phyloP scores from a whole-genome alignment of 2,797 vertebrate genomes.

The Crax fasciolata region DNA sequence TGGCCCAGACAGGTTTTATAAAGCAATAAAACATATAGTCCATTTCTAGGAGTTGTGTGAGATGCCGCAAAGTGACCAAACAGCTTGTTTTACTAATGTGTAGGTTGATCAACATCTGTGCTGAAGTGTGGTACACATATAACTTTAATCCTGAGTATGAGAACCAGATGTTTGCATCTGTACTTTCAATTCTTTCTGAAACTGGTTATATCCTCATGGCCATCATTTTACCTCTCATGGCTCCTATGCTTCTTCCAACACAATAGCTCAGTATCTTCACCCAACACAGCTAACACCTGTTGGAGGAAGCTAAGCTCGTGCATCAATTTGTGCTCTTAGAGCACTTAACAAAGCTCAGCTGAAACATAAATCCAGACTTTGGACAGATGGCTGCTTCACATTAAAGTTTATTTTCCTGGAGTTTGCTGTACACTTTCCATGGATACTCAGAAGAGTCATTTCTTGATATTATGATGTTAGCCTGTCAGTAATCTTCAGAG shows the following conservation, averaged over 20 bases:
- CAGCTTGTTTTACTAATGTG: background rate
- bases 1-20: background rate
- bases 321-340: background rate
- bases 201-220: background rate
- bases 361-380: slow-evolving; percentile 38
- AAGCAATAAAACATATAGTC: background rate
- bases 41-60: background rate
- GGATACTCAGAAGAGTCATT: slow-evolving; percentile 62
- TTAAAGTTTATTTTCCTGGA: slow-evolving; percentile 51
- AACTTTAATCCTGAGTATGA: background rate
- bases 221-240: background rate
- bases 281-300: background rate
- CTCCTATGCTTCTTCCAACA: background rate
- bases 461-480: slow-evolving; percentile 60
- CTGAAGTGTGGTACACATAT: background rate
- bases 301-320: background rate
- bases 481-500: slow-evolving; percentile 46
- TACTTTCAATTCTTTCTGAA: background rate
- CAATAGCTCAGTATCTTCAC: background rate
- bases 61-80: background rate
- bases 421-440: slow-evolving; percentile 51
- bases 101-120: background rate
- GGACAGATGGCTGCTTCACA: slow-evolving; percentile 13
- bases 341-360: background rate
- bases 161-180: background rate